Conservation (phyloP, 2,888 invertebrate genomes). For the Tipula vernalis region DNA sequence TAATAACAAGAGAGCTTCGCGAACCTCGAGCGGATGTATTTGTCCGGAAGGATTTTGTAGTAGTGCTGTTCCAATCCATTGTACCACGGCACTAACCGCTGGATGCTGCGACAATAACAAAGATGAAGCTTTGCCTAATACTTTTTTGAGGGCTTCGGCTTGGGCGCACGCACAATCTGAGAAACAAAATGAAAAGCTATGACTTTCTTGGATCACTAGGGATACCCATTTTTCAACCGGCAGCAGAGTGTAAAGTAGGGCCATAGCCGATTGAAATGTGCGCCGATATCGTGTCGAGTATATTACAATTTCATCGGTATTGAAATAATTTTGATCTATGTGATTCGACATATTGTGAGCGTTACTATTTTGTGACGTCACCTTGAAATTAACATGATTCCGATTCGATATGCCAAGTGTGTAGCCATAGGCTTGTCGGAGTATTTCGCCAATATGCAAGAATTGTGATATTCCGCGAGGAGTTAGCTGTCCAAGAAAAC, state of each 20-base stretch:
- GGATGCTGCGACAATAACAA: conserved; percentile 60
- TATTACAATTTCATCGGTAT: conserved; percentile 48
- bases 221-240: conserved; percentile 52
- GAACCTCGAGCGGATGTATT: conserved; percentile 47
- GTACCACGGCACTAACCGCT: conserved; percentile 56
- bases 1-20: conserved; percentile 73
- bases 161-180: conserved; percentile 64
- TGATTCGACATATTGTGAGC: not conserved
- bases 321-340: conserved; percentile 21
- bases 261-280: conserved; percentile 83
- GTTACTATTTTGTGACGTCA: not conserved
- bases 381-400: not conserved
- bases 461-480: conserved; percentile 65
- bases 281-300: conserved; percentile 77
- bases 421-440: conserved; percentile 45
- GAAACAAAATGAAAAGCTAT: conserved; percentile 75
- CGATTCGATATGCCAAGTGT: conserved; percentile 30
- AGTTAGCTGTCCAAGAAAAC: conserved; percentile 49
- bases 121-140: conserved; percentile 40
- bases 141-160: conserved; percentile 40
- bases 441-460: conserved; percentile 58
- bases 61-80: conserved; percentile 48
- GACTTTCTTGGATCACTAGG: conserved; percentile 58
- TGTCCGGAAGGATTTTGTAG: conserved; percentile 50
- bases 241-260: conserved; percentile 60